Conservation (phyloP, 1,140 invertebrate genomes). For the Gonioctena quinquepunctata region DNA sequence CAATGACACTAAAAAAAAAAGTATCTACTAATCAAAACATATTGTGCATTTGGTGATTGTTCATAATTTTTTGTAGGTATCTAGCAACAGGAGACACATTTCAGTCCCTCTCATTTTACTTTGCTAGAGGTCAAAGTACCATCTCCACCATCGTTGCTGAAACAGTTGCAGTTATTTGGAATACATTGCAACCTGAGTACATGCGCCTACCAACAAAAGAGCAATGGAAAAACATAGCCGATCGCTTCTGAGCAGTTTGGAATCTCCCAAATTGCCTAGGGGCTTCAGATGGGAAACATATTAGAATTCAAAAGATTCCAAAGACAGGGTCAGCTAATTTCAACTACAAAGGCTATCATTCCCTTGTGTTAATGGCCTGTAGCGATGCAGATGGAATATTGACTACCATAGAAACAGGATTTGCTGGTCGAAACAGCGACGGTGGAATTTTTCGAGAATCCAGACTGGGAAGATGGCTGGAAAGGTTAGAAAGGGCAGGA, state of each 20-base stretch:
- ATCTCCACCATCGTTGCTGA: slow-evolving; percentile 10
- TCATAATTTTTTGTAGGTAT: background rate
- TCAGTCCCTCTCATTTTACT: slow-evolving; percentile 10
- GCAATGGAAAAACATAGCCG: slow-evolving; percentile 11
- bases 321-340: slow-evolving; percentile 23
- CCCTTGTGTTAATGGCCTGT: slow-evolving; percentile 16
- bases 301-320: slow-evolving; percentile 13
- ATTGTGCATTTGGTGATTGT: no score
- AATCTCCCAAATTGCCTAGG: slow-evolving; percentile 1
- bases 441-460: slow-evolving; percentile 20
- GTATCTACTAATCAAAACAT: no score
- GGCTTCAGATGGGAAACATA: background rate
- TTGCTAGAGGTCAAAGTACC: slow-evolving; percentile 19
- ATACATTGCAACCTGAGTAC: slow-evolving; percentile 9
- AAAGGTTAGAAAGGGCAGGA: no score
- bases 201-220: background rate
- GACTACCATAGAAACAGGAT: slow-evolving; percentile 27
- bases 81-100: slow-evolving; percentile 1
- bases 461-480: slow-evolving; percentile 17
- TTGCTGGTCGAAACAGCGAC: slow-evolving; percentile 26
- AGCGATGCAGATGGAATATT: slow-evolving; percentile 4
- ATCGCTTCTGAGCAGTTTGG: slow-evolving; percentile 9
- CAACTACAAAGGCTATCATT: slow-evolving; percentile 26
- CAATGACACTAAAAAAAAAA: slow-evolving; percentile 14
- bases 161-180: slow-evolving; percentile 18